Evolutionary conservation across 2,888 invertebrate species (phyloP), one percentile per base, ranked within the genome.

Genomic region (Acleris holmiana): DNA sequence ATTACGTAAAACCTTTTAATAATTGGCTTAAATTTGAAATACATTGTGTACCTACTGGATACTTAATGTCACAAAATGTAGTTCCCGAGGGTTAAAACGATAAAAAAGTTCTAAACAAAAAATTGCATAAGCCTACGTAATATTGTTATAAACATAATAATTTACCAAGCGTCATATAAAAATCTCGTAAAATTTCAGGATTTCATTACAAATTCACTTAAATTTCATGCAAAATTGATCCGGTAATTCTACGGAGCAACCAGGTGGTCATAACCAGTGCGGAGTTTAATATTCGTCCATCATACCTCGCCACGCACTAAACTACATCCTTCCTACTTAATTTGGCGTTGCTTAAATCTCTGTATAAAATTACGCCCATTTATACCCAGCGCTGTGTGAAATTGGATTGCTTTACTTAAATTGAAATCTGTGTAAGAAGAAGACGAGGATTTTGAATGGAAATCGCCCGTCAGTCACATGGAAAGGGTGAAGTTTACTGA

Each of bases 381-480:
- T 79, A 75, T 80, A 82, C 68, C 76, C 84, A 82, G 67, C 73
- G 75, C 73, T 73, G 84, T 84, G 84, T 83, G 83, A 85, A 85
- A 85, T 85, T 84, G 79, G 79, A 83, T 83, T 77, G 77, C 79
- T 79, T 81, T 80, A 80, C 76, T 80, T 80, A 82, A 84, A 84
- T 83, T 84, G 82, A 82, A 84, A 81, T 80, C 76, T 77, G 73
- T 74, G 73, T 76, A 65, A 65, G 64, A 59, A 59, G 64, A 64
- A 59, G 60, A 53, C 35, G 53, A 25, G 55, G 35, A 44, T 59
- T 49, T 59, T 17, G 55, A 55, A 65, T 60, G 55, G 59, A 55
- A 60, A 65, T 60, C 53, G 46, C 29, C 40, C 53, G 58, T 64
- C 49, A 55, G 58, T 58, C 51, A 61, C 25, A 18, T 23, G n/a